Percentiles rank a stretch among this genome's conserved stretches.
Evolutionary conservation across 2,797 vertebrate species (phyloP).

Genomic region (Huso huso): DNA sequence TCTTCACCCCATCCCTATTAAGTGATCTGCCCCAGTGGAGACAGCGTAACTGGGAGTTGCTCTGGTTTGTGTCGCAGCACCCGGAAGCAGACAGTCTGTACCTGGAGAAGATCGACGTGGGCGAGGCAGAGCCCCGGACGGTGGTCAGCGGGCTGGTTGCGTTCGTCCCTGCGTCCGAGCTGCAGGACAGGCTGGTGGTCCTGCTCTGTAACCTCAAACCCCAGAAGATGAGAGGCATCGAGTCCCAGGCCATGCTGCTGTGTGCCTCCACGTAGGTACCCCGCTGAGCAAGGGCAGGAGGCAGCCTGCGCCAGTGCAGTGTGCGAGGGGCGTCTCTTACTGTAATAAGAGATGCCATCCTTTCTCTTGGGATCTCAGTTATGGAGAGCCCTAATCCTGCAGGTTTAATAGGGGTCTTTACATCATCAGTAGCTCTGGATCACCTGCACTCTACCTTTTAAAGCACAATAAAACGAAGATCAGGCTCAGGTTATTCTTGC

Average conservation of each 20-base stretch:
- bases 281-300: too few relatives aligned
- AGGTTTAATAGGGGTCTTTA: too few relatives aligned
- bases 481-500: too few relatives aligned
- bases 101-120: constrained; percentile 87
- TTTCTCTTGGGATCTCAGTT: background rate
- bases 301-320: background rate
- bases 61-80: constrained; percentile 56
- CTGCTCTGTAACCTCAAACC: constrained; percentile 90
- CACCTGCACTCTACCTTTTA: background rate
- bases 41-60: too few relatives aligned
- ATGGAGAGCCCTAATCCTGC: too few relatives aligned
- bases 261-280: constrained; percentile 79
- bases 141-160: constrained; percentile 92
- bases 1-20: too few relatives aligned
- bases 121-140: constrained; percentile 77
- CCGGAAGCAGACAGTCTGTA: constrained; percentile 87
- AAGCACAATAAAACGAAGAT: too few relatives aligned
- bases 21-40: too few relatives aligned
- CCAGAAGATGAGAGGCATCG: constrained; percentile 94
- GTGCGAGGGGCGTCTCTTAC: background rate
- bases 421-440: too few relatives aligned
- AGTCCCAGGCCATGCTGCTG: constrained; percentile 94
- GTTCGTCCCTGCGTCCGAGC: constrained; percentile 71
- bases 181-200: constrained; percentile 82
- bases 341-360: background rate